Base-by-base conservation (phyloP, 2,888 invertebrate genomes). In the Hydraecia micacea region DNA sequence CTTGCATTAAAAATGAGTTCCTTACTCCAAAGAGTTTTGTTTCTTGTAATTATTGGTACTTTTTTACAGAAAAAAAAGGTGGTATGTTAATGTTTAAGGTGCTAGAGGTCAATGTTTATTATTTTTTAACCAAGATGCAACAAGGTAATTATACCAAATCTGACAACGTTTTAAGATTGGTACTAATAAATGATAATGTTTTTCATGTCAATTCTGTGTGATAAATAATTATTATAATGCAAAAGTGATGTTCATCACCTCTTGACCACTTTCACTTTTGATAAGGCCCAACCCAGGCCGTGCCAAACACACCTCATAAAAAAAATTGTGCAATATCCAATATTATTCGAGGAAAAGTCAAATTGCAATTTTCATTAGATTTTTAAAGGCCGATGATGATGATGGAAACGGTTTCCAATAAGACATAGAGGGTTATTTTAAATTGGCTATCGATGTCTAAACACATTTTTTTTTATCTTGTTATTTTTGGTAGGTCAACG, bases 1-100 rank as follows among this genome's bases (percentile, higher is more conserved):
- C 80, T 76, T 88, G 89, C 88, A 90, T 91, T 86, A 68, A 88
- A 87, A 87, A 91, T 88, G 85, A 88, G 83, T 77, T 83, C 62
- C 76, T 87, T 87, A 90, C 87, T 87, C 87, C 75, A 84, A 85
- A 86, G 89, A 79, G 85, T 89, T 77, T 86, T 87, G 86, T 85
- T 77, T 77, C 80, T 84, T 42, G 8, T 9, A 25, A 52, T 60
- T 52, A 39, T 55, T 70, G n/a, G 13, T 6, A n/a, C 4, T 36
- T 36, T 52, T 70, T 55, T 32, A 39, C 36, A n/a, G 0, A 55
- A 55, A 55, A 55, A 69, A 36, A n/a, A n/a, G 18, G 36, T 36
- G 36, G 52, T 36, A 11, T 69, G 9, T 52, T 36, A 15, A 69
- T 52, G 1, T 52, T 36, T 18, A 39, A 55, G 36, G 11, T 55